Conservation (phyloP, 1,140 invertebrate species). For the Papilio aristodemus region DNA sequence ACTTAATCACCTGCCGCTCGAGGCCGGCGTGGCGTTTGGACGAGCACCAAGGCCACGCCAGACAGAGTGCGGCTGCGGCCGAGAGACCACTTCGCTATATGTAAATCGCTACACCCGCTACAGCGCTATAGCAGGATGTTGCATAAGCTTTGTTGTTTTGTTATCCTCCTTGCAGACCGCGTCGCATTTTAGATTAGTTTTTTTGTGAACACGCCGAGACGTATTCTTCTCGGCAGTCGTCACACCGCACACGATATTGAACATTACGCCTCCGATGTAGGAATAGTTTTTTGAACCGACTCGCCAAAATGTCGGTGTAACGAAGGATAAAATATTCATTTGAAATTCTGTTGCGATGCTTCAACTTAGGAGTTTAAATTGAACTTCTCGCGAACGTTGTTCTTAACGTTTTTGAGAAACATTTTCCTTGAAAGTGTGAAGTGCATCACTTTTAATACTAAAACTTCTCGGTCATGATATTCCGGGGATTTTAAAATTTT, state of each 20-base stretch:
- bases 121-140: constrained; percentile 72
- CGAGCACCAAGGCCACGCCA: constrained; percentile 75
- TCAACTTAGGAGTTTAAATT: constrained; percentile 51
- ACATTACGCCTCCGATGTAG: constrained; percentile 46
- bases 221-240: constrained; percentile 50
- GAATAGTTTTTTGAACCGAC: constrained; percentile 38
- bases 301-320: constrained; percentile 33
- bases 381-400: constrained; percentile 49
- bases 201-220: constrained; percentile 53
- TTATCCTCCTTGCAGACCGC: constrained; percentile 65
- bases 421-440: constrained; percentile 49
- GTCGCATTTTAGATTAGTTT: constrained; percentile 76
- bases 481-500: constrained; percentile 41
- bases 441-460: constrained; percentile 48
- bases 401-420: constrained; percentile 42
- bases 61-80: constrained; percentile 58
- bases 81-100: constrained; percentile 41
- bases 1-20: constrained; percentile 78
- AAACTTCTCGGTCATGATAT: constrained; percentile 43
- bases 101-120: constrained; percentile 71
- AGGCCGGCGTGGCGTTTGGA: constrained; percentile 66
- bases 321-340: constrained; percentile 49
- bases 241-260: constrained; percentile 53
- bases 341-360: constrained; percentile 42
- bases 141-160: constrained; percentile 78